Conservation (phyloP, 2,888 invertebrate species). For the Phengaris alcon region DNA sequence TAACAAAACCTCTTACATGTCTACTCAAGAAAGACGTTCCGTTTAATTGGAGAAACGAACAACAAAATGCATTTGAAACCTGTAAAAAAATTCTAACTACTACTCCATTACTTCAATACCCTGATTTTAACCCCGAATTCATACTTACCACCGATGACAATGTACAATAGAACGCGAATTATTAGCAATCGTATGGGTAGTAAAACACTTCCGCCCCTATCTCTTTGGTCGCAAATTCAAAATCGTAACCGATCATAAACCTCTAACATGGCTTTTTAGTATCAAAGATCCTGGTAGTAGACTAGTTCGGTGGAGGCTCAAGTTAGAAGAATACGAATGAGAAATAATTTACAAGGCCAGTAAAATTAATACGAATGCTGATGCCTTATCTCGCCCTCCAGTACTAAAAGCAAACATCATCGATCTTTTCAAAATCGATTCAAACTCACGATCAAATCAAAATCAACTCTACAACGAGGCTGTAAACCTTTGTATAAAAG, state of each 20-base stretch:
- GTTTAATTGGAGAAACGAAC: slow-evolving; percentile 37
- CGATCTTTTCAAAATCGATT: slow-evolving; percentile 28
- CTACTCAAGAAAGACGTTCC: slow-evolving; percentile 40
- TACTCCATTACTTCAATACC: too few relatives aligned
- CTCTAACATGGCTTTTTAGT: slow-evolving; percentile 40
- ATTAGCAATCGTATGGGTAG: slow-evolving; percentile 40
- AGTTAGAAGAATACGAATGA: too few relatives aligned
- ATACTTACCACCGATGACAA: slow-evolving; percentile 43
- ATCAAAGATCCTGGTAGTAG: slow-evolving; percentile 32
- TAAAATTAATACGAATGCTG: slow-evolving; percentile 41
- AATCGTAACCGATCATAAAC: slow-evolving; percentile 41
- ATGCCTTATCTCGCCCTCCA: slow-evolving; percentile 42
- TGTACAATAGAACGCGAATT: slow-evolving; percentile 41
- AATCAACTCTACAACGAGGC: too few relatives aligned
- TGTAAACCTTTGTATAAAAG: too few relatives aligned
- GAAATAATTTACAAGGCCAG: too few relatives aligned
- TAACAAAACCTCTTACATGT: slow-evolving; percentile 45
- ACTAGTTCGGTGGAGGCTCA: too few relatives aligned
- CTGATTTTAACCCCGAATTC: slow-evolving; percentile 42
- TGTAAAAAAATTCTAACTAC: slow-evolving; percentile 41
- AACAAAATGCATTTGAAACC: slow-evolving; percentile 40
- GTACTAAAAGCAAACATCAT: slow-evolving; percentile 34
- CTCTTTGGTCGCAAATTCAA: slow-evolving; percentile 40
- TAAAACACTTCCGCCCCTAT: slow-evolving; percentile 41
- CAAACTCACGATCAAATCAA: too few relatives aligned